Conservation (phyloP, 2,888 invertebrate genomes). For the Acrocyrtus sp. region DNA sequence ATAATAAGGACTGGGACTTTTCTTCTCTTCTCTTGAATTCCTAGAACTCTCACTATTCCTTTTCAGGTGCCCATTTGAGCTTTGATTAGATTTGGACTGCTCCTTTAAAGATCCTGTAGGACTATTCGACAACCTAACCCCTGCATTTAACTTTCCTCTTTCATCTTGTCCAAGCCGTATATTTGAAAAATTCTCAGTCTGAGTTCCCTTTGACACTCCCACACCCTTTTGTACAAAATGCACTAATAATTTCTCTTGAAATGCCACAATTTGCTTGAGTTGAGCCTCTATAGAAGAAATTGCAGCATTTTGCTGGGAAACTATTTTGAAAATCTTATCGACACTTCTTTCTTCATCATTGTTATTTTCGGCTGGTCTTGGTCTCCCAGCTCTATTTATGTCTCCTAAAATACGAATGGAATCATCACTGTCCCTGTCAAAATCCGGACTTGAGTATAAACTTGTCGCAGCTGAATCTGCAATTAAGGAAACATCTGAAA, state of each 20-base stretch:
- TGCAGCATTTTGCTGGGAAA: not conserved
- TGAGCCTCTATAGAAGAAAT: slow-evolving; percentile 31
- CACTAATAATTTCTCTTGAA: slow-evolving; percentile 44
- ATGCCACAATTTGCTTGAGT: slow-evolving; percentile 35
- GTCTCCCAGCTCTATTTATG: not conserved
- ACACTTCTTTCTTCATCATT: not conserved
- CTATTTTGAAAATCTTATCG: slow-evolving; percentile 6
- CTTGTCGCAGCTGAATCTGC: slow-evolving; percentile 30
- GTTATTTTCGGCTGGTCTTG: not conserved
- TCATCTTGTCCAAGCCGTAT: not conserved
- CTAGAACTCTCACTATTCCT: no score
- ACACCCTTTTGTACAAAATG: slow-evolving; percentile 18
- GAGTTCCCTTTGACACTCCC: slow-evolving; percentile 23
- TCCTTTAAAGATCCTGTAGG: no score
- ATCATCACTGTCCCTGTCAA: no score
- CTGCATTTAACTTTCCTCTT: not conserved
- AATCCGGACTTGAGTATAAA: slow-evolving; percentile 7
- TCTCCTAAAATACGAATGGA: no score
- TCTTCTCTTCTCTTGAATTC: no score
- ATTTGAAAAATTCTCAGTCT: slow-evolving; percentile 29
- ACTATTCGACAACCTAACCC: not conserved
- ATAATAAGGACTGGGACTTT: no score
- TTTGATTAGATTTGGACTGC: no score
- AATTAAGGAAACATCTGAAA: slow-evolving; percentile 48
- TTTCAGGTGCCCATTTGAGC: no score